Conservation (phyloP, 2,113 vertebrate species). For the Podarcis raffonei region DNA sequence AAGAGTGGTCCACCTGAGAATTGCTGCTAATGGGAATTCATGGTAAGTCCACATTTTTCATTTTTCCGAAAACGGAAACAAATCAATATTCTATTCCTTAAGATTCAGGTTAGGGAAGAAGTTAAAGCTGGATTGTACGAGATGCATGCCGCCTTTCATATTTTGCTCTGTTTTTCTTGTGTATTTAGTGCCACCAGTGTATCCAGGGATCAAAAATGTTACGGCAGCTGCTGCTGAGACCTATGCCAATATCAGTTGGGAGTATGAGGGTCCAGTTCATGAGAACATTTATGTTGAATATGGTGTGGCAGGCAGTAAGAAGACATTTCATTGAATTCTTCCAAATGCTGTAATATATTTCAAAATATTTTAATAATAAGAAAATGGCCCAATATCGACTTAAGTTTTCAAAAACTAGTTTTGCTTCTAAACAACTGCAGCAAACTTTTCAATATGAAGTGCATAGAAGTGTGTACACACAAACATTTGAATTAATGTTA, state of each 20-base stretch:
- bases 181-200: constrained; percentile 81
- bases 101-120: constrained; percentile 45
- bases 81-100: constrained; percentile 25
- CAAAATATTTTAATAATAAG: constrained; percentile 39
- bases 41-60: background rate
- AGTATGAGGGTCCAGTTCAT: constrained; percentile 90
- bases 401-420: constrained; percentile 33
- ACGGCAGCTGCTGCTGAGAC: constrained; percentile 83
- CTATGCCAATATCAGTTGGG: constrained; percentile 91
- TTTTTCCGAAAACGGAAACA: constrained; percentile 44
- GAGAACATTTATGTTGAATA: constrained; percentile 93
- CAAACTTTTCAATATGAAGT: constrained; percentile 43
- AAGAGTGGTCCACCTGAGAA: background rate
- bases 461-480: constrained; percentile 18
- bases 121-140: constrained; percentile 27
- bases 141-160: constrained; percentile 58
- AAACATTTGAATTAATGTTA: constrained; percentile 28
- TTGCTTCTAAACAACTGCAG: constrained; percentile 35
- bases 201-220: constrained; percentile 87
- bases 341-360: constrained; percentile 61
- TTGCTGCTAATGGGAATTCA: background rate
- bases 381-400: constrained; percentile 32
- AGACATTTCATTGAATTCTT: constrained; percentile 69
- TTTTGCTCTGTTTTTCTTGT: constrained; percentile 82
- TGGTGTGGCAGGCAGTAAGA: constrained; percentile 92